Conservation (phyloP, 2,888 invertebrate species). For the Venustoraphidia nigricollis region DNA sequence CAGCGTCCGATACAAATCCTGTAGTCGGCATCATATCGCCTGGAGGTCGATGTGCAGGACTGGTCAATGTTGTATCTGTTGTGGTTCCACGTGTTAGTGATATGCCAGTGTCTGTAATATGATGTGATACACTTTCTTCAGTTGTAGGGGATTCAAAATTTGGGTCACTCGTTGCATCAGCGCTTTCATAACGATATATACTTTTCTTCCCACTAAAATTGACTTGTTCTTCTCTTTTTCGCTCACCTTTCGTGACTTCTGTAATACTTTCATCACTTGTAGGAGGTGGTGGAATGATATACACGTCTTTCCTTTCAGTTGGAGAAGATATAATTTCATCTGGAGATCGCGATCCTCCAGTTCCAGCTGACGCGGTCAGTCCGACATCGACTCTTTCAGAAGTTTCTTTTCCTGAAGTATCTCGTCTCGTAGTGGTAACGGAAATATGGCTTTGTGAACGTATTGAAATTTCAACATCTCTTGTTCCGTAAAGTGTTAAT, state of each 20-base stretch:
- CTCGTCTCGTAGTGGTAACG: slow-evolving; percentile 28
- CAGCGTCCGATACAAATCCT: slow-evolving; percentile 30
- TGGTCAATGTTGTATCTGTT: slow-evolving; percentile 28
- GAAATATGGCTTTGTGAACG: slow-evolving; percentile 36
- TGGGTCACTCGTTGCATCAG: slow-evolving; percentile 20
- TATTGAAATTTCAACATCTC: slow-evolving; percentile 37
- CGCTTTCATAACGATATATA: slow-evolving; percentile 31
- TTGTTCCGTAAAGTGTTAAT: slow-evolving; percentile 33
- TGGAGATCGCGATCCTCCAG: slow-evolving; percentile 19
- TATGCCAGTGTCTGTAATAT: slow-evolving; percentile 37
- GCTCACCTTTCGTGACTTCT: slow-evolving; percentile 18
- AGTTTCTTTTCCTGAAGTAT: slow-evolving; percentile 28
- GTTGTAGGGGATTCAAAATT: slow-evolving; percentile 27
- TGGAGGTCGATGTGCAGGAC: slow-evolving; percentile 25
- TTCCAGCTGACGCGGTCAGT: slow-evolving; percentile 27
- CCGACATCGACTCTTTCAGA: slow-evolving; percentile 32
- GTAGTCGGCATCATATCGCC: slow-evolving; percentile 26
- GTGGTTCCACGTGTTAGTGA: slow-evolving; percentile 33
- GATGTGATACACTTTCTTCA: slow-evolving; percentile 34
- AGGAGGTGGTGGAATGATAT: slow-evolving; percentile 24
- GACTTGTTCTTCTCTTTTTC: slow-evolving; percentile 32
- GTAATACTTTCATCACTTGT: slow-evolving; percentile 14
- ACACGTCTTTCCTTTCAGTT: slow-evolving; percentile 20
- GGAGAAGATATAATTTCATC: slow-evolving; percentile 14
- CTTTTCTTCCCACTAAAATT: slow-evolving; percentile 34